Conservation (phyloP, 1,140 invertebrate species). For the Maconellicoccus hirsutus region DNA sequence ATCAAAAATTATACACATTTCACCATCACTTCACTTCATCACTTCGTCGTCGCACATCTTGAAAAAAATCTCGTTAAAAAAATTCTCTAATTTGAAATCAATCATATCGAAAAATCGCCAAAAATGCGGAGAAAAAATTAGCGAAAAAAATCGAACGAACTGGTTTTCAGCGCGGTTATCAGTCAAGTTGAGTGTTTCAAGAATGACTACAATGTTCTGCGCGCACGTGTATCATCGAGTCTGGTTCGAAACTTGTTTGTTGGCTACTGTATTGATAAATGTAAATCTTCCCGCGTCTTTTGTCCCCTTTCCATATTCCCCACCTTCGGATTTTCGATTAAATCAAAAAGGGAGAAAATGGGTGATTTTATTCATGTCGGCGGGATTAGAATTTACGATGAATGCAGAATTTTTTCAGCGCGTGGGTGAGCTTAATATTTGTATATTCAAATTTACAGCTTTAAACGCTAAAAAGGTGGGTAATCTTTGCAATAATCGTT, state of each 20-base stretch:
- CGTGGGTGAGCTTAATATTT: too few relatives aligned
- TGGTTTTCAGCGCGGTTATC: slow-evolving; percentile 13
- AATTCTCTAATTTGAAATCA: not conserved
- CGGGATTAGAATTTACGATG: too few relatives aligned
- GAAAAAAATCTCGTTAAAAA: not conserved
- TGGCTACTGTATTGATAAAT: slow-evolving; percentile 18
- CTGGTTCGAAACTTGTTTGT: slow-evolving; percentile 11
- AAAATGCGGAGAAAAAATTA: slow-evolving; percentile 8
- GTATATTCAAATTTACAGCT: too few relatives aligned
- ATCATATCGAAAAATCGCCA: not conserved
- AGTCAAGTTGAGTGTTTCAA: slow-evolving; percentile 9
- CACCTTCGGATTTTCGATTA: not conserved
- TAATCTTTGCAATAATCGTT: too few relatives aligned
- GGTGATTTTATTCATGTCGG: too few relatives aligned
- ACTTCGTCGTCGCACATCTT: not conserved
- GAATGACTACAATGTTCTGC: slow-evolving; percentile 16
- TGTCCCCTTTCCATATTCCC: not conserved
- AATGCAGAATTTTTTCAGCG: too few relatives aligned
- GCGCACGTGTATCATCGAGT: slow-evolving; percentile 10
- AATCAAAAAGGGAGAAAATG: too few relatives aligned
- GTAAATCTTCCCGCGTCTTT: slow-evolving; percentile 17
- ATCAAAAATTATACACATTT: not conserved
- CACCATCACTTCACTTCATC: not conserved
- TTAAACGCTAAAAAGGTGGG: too few relatives aligned
- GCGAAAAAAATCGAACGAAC: not conserved